Conservation (phyloP, 1,140 invertebrate species). For the Armadillidium nasatum region DNA sequence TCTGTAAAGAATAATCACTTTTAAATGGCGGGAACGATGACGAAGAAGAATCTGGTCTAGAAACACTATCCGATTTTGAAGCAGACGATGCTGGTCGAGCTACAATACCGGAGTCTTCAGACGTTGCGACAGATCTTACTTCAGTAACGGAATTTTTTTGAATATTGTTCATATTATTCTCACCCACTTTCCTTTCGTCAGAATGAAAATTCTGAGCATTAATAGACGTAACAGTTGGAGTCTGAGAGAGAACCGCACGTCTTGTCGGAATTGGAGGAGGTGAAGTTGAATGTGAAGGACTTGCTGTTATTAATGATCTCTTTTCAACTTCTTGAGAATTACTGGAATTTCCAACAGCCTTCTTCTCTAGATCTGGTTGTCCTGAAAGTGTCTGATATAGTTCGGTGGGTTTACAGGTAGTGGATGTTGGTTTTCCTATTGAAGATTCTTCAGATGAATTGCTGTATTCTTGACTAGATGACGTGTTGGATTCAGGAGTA, state of each 20-base stretch:
- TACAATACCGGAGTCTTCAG: conserved; percentile 46
- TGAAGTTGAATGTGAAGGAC: conserved; percentile 10
- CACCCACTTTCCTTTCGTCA: background rate
- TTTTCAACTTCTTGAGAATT: background rate
- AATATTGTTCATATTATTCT: background rate
- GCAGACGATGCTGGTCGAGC: conserved; percentile 48
- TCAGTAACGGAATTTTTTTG: conserved; percentile 3
- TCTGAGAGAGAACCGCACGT: background rate
- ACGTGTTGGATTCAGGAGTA: conserved; percentile 40
- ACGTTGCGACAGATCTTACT: conserved; percentile 20
- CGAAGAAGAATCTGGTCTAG: conserved; percentile 45
- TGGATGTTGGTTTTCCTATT: conserved; percentile 34
- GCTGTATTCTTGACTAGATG: conserved; percentile 44
- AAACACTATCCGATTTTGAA: conserved; percentile 47
- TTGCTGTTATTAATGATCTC: conserved; percentile 26
- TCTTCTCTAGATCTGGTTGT: background rate
- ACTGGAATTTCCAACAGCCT: background rate
- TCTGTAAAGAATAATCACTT: conserved; percentile 46
- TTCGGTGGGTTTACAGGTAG: conserved; percentile 32
- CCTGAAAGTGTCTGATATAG: conserved; percentile 13
- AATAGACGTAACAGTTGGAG: background rate
- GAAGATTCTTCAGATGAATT: conserved; percentile 42
- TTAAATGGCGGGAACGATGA: conserved; percentile 45
- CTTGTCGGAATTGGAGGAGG: background rate
- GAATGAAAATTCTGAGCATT: background rate